Percentiles rank a stretch among this genome's conserved stretches.
Evolutionary conservation across 2,888 invertebrate genomes (phyloP).

Genomic region (Dolichopus griseipennis): DNA sequence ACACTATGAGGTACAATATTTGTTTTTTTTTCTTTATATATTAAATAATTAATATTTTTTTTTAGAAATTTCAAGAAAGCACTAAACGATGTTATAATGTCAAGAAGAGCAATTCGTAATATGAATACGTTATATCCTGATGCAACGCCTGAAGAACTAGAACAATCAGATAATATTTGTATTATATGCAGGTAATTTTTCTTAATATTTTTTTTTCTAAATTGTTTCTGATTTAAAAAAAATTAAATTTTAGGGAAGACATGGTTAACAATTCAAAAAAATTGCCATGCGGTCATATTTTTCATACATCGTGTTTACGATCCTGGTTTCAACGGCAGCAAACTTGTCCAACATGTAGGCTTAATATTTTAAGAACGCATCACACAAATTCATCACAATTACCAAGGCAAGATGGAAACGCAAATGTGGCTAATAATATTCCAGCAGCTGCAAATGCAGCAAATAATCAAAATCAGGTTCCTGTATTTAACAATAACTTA

Average conservation of each 20-base stretch:
- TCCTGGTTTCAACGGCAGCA: conserved; percentile 99
- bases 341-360: conserved; percentile 96
- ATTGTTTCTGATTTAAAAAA: background rate
- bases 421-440: conserved; percentile 20
- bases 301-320: conserved; percentile 93
- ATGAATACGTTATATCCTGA: conserved; percentile 98
- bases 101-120: conserved; percentile 90
- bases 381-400: conserved; percentile 31
- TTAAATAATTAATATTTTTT: background rate
- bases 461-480: conserved; percentile 16
- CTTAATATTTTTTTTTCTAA: conserved; percentile 4
- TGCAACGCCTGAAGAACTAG: conserved; percentile 85
- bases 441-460: conserved; percentile 22
- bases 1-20: conserved; percentile 73
- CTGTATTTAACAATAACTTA: conserved; percentile 21
- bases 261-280: conserved; percentile 79
- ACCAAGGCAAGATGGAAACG: conserved; percentile 34
- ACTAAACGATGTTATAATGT: conserved; percentile 92
- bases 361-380: conserved; percentile 64
- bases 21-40: conserved; percentile 1
- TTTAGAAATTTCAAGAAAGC: conserved; percentile 92
- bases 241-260: conserved; percentile 48
- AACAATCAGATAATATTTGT: conserved; percentile 92
- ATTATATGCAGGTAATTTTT: conserved; percentile 76
- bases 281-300: conserved; percentile 97